Conservation (phyloP, 2,113 vertebrate genomes). For the Arvicanthis niloticus region DNA sequence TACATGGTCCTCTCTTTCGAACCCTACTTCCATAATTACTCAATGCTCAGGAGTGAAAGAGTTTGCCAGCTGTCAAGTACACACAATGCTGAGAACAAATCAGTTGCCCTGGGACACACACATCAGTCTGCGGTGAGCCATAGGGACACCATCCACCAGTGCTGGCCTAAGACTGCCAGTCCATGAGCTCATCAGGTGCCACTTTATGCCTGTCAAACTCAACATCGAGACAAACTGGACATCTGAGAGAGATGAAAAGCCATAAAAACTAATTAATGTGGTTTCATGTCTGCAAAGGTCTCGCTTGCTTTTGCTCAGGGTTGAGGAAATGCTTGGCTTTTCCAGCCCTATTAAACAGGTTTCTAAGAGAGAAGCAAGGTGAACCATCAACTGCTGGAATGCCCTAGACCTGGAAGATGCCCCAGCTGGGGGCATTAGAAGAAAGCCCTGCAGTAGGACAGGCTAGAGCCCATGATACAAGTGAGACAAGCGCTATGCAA, state of each 20-base stretch:
- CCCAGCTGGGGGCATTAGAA: background rate
- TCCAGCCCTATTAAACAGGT: constrained; percentile 18
- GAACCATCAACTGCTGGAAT: background rate
- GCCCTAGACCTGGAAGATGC: background rate
- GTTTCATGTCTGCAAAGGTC: constrained; percentile 27
- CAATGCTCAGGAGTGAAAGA: background rate
- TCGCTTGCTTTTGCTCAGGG: background rate
- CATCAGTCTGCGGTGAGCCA: background rate
- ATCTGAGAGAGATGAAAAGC: constrained; percentile 21
- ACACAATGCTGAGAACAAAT: background rate
- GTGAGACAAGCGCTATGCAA: background rate
- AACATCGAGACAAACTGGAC: background rate
- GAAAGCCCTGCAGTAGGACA: background rate
- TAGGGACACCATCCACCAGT: background rate
- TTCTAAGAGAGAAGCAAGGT: background rate
- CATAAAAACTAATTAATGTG: constrained; percentile 41
- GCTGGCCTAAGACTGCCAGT: background rate
- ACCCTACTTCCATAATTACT: background rate
- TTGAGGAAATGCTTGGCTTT: constrained; percentile 54
- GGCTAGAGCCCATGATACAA: background rate
- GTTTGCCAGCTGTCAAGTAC: background rate
- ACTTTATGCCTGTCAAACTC: background rate
- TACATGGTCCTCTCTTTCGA: background rate
- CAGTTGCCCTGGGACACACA: background rate
- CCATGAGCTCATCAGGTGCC: background rate